phyloP scores from a whole-genome alignment of 2,888 invertebrate genomes.

The Dasysyrphus albostriatus region DNA sequence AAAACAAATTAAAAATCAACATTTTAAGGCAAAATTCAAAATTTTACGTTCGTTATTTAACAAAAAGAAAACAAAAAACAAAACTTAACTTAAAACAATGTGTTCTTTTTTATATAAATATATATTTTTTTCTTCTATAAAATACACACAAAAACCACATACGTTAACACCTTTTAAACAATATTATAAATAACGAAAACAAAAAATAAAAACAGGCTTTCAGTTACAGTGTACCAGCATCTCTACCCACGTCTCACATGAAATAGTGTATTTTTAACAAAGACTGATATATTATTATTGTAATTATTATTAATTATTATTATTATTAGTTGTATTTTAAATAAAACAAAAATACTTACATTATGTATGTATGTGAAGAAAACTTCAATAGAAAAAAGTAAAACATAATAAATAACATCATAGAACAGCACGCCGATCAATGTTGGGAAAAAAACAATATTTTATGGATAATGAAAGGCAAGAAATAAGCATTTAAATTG shows the following conservation, averaged over 20 bases:
- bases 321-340: constrained; percentile 68
- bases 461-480: constrained; percentile 46
- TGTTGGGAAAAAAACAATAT: constrained; percentile 16
- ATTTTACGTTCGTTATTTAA: constrained; percentile 21
- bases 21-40: constrained; percentile 66
- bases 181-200: background rate
- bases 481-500: constrained; percentile 58
- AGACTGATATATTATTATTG: constrained; percentile 76
- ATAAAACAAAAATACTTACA: constrained; percentile 39
- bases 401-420: background rate
- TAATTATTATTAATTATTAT: constrained; percentile 72
- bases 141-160: constrained; percentile 20
- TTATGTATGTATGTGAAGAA: no score
- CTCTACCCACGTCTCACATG: constrained; percentile 64
- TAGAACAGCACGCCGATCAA: constrained; percentile 3
- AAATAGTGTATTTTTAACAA: constrained; percentile 75
- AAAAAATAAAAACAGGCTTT: constrained; percentile 47
- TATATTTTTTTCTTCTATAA: constrained; percentile 3
- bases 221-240: constrained; percentile 64
- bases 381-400: constrained; percentile 33
- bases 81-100: background rate
- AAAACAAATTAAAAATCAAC: constrained; percentile 13
- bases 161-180: background rate
- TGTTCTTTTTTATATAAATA: constrained; percentile 34
- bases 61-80: constrained; percentile 2